Percentiles rank a stretch among this genome's conserved stretches.
Evolutionary conservation across 2,888 invertebrate species (phyloP).

Genomic region (Habroteleia sp.): DNA sequence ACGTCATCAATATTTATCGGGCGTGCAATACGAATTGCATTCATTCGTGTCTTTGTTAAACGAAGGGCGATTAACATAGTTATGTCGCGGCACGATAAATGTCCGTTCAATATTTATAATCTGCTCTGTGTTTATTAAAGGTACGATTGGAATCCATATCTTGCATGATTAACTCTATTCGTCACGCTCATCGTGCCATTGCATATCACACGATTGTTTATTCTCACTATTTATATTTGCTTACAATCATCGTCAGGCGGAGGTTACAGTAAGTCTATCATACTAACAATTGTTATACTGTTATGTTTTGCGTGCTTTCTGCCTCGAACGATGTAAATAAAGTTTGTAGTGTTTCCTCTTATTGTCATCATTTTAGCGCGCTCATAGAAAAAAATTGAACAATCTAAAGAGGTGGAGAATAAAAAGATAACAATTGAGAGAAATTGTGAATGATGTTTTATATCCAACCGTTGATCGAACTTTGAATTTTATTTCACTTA

Average conservation of each 20-base stretch:
- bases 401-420: background rate
- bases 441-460: slow-evolving; percentile 1
- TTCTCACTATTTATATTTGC: slow-evolving; percentile 74
- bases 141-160: slow-evolving; percentile 52
- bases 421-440: background rate
- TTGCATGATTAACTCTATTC: slow-evolving; percentile 56
- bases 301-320: slow-evolving; percentile 60
- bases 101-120: slow-evolving; percentile 55
- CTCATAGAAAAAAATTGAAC: background rate
- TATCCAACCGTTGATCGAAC: background rate
- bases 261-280: slow-evolving; percentile 77
- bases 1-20: slow-evolving; percentile 49
- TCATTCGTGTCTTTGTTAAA: slow-evolving; percentile 40
- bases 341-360: slow-evolving; percentile 34
- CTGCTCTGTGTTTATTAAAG: slow-evolving; percentile 41
- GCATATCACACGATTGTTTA: slow-evolving; percentile 69
- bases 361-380: slow-evolving; percentile 29
- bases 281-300: slow-evolving; percentile 61
- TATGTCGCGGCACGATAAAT: slow-evolving; percentile 41
- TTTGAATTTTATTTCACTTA: slow-evolving; percentile 2
- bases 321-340: slow-evolving; percentile 42
- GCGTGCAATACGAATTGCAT: slow-evolving; percentile 32
- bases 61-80: slow-evolving; percentile 48
- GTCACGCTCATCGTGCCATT: slow-evolving; percentile 55
- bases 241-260: slow-evolving; percentile 76